phyloP scores from a whole-genome alignment of 2,113 vertebrate genomes.

The Rhinolophus sinicus region DNA sequence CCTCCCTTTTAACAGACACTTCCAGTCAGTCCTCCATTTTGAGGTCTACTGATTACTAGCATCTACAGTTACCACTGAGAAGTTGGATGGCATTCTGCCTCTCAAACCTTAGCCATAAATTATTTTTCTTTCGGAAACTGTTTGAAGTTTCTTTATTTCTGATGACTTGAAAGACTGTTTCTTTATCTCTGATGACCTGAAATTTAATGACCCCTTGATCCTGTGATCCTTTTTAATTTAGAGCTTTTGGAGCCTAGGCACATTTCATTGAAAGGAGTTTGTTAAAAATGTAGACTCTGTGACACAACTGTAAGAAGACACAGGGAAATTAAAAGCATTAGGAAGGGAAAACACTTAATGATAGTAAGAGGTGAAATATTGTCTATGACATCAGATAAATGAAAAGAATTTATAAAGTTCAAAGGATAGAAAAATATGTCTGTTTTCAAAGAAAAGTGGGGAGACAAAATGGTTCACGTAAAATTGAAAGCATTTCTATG shows the following conservation, averaged over 20 bases:
- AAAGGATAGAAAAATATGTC: not conserved
- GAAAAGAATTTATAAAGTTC: conserved; percentile 1
- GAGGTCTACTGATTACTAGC: not conserved
- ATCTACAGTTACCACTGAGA: not conserved
- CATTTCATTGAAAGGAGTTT: not conserved
- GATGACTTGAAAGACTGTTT: not conserved
- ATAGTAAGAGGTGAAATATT: not conserved
- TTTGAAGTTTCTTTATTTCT: not conserved
- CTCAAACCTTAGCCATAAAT: not conserved
- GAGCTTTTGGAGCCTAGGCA: not conserved
- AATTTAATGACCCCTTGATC: not conserved
- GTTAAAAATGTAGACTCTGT: not conserved
- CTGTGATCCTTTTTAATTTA: not conserved
- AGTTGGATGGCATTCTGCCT: not conserved
- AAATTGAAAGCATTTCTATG: not conserved
- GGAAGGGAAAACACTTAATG: conserved; percentile 17
- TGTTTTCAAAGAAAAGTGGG: conserved; percentile 4
- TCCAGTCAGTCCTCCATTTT: not conserved
- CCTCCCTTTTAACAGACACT: not conserved
- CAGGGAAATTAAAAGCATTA: not conserved
- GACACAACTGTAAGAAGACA: not conserved
- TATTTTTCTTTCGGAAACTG: not conserved
- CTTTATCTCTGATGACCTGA: not conserved
- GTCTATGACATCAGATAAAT: not conserved
- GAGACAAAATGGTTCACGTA: conserved; percentile 33